phyloP scores from a whole-genome alignment of 2,113 vertebrate genomes.

The Lophotis ruficrista region DNA sequence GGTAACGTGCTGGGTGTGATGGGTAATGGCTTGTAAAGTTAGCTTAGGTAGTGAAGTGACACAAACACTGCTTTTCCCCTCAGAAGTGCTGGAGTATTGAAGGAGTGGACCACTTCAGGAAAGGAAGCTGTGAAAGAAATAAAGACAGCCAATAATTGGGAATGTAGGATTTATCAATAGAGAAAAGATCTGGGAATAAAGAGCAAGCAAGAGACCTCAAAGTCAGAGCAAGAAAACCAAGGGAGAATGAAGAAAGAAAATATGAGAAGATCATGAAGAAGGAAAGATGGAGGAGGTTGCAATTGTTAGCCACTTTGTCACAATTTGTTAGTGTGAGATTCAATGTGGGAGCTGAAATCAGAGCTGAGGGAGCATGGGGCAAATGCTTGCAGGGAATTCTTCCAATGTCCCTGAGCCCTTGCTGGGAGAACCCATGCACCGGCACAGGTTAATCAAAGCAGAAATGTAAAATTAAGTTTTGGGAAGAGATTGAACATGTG shows the following conservation, averaged over 20 bases:
- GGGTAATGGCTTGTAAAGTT: neutral
- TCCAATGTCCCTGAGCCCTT: neutral
- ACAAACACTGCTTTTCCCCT: neutral
- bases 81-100: neutral
- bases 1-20: neutral
- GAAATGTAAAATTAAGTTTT: neutral
- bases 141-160: neutral
- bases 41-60: neutral
- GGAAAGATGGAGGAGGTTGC: neutral
- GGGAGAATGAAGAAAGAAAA: neutral
- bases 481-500: neutral
- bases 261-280: neutral
- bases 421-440: accelerated
- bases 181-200: neutral
- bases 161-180: neutral
- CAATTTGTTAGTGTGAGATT: neutral
- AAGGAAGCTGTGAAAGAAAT: neutral
- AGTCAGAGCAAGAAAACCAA: neutral
- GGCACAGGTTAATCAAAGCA: neutral
- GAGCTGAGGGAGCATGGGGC: neutral
- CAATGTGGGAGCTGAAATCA: neutral
- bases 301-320: neutral
- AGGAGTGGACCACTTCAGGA: neutral
- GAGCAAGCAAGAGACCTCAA: neutral
- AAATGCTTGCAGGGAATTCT: neutral